Evolutionary conservation across 2,797 vertebrate genomes (phyloP).

Genomic region (Hylomyscus alleni): DNA sequence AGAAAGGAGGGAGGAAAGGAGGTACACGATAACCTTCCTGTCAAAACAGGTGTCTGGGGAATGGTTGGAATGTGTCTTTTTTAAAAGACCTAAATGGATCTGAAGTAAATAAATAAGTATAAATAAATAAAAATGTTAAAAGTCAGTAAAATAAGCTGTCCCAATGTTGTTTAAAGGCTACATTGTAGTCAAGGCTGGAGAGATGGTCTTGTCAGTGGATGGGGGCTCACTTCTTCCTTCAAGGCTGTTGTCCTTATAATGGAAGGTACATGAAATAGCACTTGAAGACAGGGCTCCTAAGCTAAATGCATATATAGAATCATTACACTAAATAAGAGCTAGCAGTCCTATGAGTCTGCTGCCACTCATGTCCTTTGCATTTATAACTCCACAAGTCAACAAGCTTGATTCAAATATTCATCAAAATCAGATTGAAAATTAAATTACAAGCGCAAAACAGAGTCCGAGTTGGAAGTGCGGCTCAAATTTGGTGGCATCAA

Average conservation of each 20-base stretch:
- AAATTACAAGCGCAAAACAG: constrained; percentile 3
- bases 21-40: not conserved
- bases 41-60: constrained; percentile 22
- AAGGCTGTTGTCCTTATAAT: not conserved
- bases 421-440: constrained; percentile 59
- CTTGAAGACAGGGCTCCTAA: not conserved
- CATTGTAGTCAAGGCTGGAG: not conserved
- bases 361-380: not conserved
- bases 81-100: not conserved
- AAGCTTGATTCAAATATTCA: constrained; percentile 48
- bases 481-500: not conserved
- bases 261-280: not conserved
- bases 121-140: not conserved
- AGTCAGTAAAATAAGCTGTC: not conserved
- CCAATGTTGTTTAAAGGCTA: not conserved
- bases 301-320: not conserved
- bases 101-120: not conserved
- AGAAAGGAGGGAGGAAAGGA: not conserved
- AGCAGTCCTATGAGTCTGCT: not conserved
- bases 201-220: not conserved
- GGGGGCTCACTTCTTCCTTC: not conserved
- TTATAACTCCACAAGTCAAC: not conserved
- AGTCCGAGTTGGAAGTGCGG: not conserved
- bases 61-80: not conserved
- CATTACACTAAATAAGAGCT: not conserved